Conservation (phyloP, 2,888 invertebrate species). For the Dynastes maya region DNA sequence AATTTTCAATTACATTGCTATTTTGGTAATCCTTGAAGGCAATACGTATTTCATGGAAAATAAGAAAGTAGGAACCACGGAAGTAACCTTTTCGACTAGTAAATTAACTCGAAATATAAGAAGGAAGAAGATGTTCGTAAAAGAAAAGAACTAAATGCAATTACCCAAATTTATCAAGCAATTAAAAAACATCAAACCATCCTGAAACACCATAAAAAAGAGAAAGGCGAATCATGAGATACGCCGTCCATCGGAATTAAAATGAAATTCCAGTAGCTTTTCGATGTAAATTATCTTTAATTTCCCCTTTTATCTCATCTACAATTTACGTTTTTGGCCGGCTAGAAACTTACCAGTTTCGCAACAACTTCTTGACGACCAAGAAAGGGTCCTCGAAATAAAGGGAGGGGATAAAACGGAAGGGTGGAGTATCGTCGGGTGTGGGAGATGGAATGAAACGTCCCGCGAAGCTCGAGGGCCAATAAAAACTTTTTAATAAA, state of each 20-base stretch:
- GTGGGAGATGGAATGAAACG: neutral
- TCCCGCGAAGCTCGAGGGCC: constrained; percentile 8
- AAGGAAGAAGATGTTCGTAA: too few species aligned
- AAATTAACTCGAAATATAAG: too few species aligned
- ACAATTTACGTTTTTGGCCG: constrained; percentile 6
- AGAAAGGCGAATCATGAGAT: constrained; percentile 2
- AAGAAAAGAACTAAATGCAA: too few species aligned
- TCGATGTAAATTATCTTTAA: constrained; percentile 43
- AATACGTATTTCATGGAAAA: too few species aligned
- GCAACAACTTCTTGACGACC: constrained; percentile 1
- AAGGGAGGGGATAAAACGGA: neutral
- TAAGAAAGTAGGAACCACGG: too few species aligned
- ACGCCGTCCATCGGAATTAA: constrained; percentile 12
- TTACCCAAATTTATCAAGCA: too few species aligned
- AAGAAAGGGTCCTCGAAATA: neutral
- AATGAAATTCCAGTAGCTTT: constrained; percentile 14
- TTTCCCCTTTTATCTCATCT: constrained; percentile 35
- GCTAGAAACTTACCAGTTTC: constrained; percentile 29
- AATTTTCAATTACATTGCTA: too few species aligned
- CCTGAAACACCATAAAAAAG: neutral
- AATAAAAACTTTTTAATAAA: constrained; percentile 47
- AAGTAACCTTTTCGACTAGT: too few species aligned
- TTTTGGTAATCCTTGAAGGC: too few species aligned
- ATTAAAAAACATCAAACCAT: too few species aligned
- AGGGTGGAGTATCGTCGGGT: neutral